Conservation (phyloP, 2,888 invertebrate species). For the Sinopyrophorus schimmeli region DNA sequence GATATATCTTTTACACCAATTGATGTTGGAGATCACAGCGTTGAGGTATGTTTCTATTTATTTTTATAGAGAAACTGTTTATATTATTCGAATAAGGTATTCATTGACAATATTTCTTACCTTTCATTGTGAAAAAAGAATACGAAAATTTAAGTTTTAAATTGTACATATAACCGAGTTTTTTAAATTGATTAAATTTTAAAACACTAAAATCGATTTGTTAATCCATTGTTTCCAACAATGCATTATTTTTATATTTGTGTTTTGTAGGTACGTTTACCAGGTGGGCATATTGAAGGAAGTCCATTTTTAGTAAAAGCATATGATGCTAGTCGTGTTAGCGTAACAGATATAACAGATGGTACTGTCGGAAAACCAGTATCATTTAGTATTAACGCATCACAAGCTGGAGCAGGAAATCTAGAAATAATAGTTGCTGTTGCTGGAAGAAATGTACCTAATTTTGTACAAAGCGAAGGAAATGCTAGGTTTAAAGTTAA, state of each 20-base stretch:
- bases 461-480: constrained; percentile 96
- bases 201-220: neutral
- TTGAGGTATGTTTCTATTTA: constrained; percentile 66
- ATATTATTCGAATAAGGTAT: too few relatives aligned
- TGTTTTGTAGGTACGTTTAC: constrained; percentile 56
- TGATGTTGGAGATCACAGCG: constrained; percentile 92
- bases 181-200: neutral
- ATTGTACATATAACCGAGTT: too few relatives aligned
- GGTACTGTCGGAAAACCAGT: constrained; percentile 91
- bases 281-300: constrained; percentile 85
- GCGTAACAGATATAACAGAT: constrained; percentile 89
- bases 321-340: constrained; percentile 93
- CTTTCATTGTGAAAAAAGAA: too few relatives aligned
- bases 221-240: neutral
- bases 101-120: too few relatives aligned
- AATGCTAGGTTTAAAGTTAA: constrained; percentile 93
- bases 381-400: constrained; percentile 88
- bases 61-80: too few relatives aligned
- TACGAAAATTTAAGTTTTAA: too few relatives aligned
- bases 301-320: constrained; percentile 96
- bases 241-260: neutral
- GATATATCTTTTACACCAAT: constrained; percentile 72
- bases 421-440: constrained; percentile 97
- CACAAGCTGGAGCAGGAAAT: constrained; percentile 88
- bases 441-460: constrained; percentile 94